Conservation (phyloP, 2,797 vertebrate genomes). For the Enteromius radiatus region DNA sequence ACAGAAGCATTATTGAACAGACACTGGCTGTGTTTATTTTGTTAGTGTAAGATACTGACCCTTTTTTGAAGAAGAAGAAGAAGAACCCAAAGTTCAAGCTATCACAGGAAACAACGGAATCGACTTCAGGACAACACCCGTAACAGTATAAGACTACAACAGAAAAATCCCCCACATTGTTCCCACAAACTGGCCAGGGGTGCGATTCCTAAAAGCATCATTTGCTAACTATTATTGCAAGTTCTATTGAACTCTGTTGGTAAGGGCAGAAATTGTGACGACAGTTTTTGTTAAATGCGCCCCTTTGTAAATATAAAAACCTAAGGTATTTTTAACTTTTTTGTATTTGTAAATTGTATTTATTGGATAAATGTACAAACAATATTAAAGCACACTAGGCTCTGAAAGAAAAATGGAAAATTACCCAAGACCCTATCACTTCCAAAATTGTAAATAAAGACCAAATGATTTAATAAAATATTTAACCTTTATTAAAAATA, state of each 20-base stretch:
- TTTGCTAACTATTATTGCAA: background rate
- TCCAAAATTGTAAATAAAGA: background rate
- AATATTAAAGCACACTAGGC: background rate
- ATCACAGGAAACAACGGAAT: conserved; percentile 17
- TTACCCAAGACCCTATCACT: background rate
- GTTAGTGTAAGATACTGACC: background rate
- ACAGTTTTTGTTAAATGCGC: background rate
- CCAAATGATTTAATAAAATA: background rate
- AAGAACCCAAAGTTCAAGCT: background rate
- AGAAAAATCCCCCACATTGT: background rate
- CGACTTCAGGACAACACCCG: conserved; percentile 22
- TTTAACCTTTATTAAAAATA: background rate
- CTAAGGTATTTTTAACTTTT: too few species aligned
- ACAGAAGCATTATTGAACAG: background rate
- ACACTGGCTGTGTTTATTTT: background rate
- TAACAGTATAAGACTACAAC: background rate
- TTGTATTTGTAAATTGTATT: background rate
- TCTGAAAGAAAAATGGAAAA: background rate
- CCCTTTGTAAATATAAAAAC: background rate
- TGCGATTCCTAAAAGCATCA: background rate
- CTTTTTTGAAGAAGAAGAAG: too few species aligned
- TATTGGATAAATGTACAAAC: background rate
- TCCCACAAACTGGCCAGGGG: background rate
- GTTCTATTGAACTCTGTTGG: background rate
- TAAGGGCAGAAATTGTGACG: background rate